Conservation (phyloP, 2,888 invertebrate species). For the Limnephilus lunatus region DNA sequence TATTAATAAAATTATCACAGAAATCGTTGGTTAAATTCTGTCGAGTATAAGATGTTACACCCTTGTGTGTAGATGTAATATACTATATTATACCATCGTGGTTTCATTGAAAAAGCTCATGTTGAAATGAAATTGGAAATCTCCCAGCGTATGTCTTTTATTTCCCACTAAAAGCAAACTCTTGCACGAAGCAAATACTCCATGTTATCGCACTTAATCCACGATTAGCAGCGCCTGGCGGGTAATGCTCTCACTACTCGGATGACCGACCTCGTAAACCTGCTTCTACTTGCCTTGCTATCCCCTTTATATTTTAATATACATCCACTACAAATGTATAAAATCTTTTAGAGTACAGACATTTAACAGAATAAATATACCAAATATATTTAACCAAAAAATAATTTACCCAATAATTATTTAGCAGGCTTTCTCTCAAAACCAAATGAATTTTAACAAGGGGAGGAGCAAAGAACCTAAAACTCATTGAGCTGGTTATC, state of each 20-base stretch:
- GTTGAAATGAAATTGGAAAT: not conserved
- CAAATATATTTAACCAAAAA: too few species aligned
- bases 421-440: not conserved
- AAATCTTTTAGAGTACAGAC: not conserved
- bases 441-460: not conserved
- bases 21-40: too few species aligned
- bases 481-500: not conserved
- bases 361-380: not conserved
- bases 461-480: not conserved
- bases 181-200: conserved; percentile 42
- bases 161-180: conserved; percentile 19
- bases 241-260: not conserved
- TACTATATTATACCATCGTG: not conserved
- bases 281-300: not conserved
- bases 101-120: not conserved
- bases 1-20: too few species aligned
- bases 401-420: not conserved
- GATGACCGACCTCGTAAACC: conserved; percentile 14
- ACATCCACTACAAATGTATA: not conserved
- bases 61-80: not conserved
- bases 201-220: conserved; percentile 37
- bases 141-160: not conserved
- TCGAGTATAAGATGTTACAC: too few species aligned
- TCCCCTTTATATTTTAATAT: not conserved
- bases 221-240: conserved; percentile 50